A percentile compares a stretch with the other conserved stretches of the same genome.
These are phyloP conservation scores for Oryzias melastigma DNA, from an alignment of 2,113 vertebrate species.

Conservation along the genomic window DNA sequence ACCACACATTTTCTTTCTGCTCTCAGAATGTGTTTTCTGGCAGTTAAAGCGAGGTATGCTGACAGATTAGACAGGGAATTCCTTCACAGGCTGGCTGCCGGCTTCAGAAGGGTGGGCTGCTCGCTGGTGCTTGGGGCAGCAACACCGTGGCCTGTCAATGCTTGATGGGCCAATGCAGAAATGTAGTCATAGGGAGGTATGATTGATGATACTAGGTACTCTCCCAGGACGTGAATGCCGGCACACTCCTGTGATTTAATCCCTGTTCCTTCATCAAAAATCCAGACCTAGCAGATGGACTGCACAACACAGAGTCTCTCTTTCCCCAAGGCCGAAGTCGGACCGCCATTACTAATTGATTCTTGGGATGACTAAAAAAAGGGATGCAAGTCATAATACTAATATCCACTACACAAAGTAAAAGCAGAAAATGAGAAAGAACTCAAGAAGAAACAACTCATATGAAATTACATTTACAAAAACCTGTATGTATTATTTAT, in stretches of 20 bases:
- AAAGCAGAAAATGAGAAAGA: background rate
- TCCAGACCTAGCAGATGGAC: constrained; percentile 51
- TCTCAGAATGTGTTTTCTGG: constrained; percentile 66
- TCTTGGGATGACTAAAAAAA: constrained; percentile 18
- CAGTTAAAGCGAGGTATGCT: constrained; percentile 57
- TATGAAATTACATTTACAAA: constrained; percentile 9
- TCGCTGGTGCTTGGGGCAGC: constrained; percentile 56
- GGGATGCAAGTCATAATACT: constrained; percentile 5
- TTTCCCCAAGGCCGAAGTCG: constrained; percentile 24
- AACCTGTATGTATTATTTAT: background rate
- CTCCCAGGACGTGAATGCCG: constrained; percentile 62
- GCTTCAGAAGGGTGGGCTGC: constrained; percentile 62
- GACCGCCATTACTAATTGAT: constrained; percentile 34
- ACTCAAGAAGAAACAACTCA: background rate
- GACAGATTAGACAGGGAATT: constrained; percentile 70
- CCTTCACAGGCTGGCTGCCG: constrained; percentile 55
- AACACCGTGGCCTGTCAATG: constrained; percentile 64
- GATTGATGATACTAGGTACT: constrained; percentile 77
- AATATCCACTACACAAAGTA: background rate
- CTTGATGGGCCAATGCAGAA: constrained; percentile 66
- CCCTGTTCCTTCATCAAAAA: constrained; percentile 64
- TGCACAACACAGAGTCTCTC: constrained; percentile 12
- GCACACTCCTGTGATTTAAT: constrained; percentile 68
- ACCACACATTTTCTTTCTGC: constrained; percentile 63
- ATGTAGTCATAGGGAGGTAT: constrained; percentile 55